Evolutionary conservation across 2,888 invertebrate genomes (phyloP).

Genomic region (Pristionchus fissidentatus): DNA sequence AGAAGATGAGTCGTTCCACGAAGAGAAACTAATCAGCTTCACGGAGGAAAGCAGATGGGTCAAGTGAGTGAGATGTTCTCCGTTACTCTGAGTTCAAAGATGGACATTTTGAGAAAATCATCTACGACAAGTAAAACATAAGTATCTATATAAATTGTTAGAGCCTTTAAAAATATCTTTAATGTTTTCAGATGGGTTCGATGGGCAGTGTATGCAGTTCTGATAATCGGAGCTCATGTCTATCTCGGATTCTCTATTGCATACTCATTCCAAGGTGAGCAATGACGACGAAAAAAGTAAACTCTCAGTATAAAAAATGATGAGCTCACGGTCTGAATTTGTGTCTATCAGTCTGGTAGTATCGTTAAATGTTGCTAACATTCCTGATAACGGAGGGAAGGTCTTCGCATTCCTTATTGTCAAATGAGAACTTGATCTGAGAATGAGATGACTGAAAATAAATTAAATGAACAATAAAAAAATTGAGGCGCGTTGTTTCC

Average conservation of each 20-base stretch:
- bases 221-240: slow-evolving; percentile 35
- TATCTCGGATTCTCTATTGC: slow-evolving; percentile 44
- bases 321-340: too few species aligned
- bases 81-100: too few species aligned
- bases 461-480: neutral
- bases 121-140: too few species aligned
- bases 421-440: neutral
- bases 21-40: slow-evolving; percentile 6
- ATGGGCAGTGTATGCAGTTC: neutral
- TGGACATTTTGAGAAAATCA: too few species aligned
- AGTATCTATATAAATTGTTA: too few species aligned
- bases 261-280: slow-evolving; percentile 36
- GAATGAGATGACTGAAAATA: neutral
- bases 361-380: too few species aligned
- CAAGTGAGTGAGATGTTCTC: slow-evolving; percentile 9
- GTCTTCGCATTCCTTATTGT: too few species aligned
- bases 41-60: slow-evolving; percentile 32
- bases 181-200: slow-evolving; percentile 25
- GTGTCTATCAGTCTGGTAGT: too few species aligned
- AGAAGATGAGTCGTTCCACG: slow-evolving; percentile 14
- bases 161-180: neutral
- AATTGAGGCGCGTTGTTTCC: slow-evolving; percentile 35
- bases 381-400: too few species aligned
- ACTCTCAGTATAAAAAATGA: neutral
- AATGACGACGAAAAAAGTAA: neutral